Conservation (phyloP, 2,797 vertebrate genomes). For the Mustela erminea region DNA sequence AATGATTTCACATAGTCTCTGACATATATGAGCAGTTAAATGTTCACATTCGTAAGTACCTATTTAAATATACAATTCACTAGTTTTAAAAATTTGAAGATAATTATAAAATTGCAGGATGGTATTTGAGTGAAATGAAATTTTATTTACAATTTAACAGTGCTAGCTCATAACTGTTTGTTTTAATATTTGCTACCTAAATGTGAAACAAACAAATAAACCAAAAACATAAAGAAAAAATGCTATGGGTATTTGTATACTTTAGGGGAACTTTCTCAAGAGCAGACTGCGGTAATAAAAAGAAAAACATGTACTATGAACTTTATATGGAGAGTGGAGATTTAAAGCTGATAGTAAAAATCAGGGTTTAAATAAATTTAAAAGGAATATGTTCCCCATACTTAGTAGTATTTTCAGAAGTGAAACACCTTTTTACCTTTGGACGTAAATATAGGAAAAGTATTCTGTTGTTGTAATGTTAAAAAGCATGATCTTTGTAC, state of each 20-base stretch:
- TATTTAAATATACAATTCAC: neutral
- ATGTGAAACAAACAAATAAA: neutral
- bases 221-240: neutral
- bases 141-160: neutral
- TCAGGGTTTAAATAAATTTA: constrained; percentile 15
- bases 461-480: neutral
- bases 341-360: constrained; percentile 7
- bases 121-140: neutral
- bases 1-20: constrained; percentile 14
- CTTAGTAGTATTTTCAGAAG: neutral
- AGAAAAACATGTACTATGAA: neutral
- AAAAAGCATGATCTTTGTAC: neutral
- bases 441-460: neutral
- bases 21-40: neutral
- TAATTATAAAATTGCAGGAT: constrained; percentile 7
- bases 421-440: neutral
- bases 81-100: neutral
- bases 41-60: neutral
- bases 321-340: neutral
- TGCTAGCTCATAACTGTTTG: neutral
- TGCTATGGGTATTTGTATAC: neutral
- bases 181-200: constrained; percentile 19
- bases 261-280: neutral
- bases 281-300: neutral
- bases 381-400: neutral